Evolutionary conservation across 2,113 vertebrate species (phyloP).

Genomic region (Cyphomyrus plagiostoma): DNA sequence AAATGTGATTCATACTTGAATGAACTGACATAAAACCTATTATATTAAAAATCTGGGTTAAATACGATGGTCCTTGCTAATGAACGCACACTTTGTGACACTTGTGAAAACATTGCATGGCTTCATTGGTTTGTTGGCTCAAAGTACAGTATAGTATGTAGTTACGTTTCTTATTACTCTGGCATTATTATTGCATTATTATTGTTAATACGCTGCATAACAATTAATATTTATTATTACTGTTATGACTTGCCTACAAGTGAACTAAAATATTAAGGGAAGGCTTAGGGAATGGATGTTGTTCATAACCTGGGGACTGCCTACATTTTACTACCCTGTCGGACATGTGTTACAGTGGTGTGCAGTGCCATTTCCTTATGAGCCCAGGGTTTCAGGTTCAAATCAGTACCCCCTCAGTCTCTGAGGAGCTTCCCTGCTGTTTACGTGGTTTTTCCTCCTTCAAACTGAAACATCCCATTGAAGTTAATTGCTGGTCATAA

Average conservation of each 20-base stretch:
- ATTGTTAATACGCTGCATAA: not conserved
- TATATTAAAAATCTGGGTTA: not conserved
- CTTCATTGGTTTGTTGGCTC: not conserved
- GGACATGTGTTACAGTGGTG: not conserved
- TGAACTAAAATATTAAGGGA: not conserved
- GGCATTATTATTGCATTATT: not conserved
- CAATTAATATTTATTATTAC: not conserved
- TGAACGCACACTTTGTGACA: not conserved
- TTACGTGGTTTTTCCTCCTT: not conserved
- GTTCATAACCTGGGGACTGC: not conserved
- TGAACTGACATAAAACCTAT: not conserved
- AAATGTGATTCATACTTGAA: not conserved
- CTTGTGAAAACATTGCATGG: not conserved
- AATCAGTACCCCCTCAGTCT: not conserved
- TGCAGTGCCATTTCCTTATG: not conserved
- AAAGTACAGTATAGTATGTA: not conserved
- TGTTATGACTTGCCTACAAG: not conserved
- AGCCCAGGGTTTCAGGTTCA: not conserved
- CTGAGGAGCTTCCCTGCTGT: not conserved
- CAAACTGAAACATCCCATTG: not conserved
- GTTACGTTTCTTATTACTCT: not conserved
- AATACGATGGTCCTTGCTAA: not conserved
- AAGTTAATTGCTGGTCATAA: not conserved
- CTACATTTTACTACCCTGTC: not conserved
- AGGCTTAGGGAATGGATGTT: not conserved